phyloP scores from a whole-genome alignment of 2,888 invertebrate species.

The Stegana nigrithorax region DNA sequence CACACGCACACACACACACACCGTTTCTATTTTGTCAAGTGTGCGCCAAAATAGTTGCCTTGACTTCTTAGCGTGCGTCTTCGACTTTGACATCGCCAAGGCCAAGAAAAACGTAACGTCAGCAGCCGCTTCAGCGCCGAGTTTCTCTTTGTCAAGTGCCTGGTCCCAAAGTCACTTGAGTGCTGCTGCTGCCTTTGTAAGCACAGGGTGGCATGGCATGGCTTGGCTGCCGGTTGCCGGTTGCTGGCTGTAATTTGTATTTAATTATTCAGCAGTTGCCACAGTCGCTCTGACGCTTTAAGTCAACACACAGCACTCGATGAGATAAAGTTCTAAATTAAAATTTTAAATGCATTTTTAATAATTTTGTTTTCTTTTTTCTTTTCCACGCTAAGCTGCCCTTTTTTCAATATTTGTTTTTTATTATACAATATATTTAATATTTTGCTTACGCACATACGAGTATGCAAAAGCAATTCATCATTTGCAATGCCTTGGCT shows the following conservation, averaged over 20 bases:
- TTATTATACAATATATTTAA: too few relatives aligned
- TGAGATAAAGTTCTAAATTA: slow-evolving; percentile 36
- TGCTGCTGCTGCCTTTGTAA: slow-evolving; percentile 7
- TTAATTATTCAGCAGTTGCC: slow-evolving; percentile 1
- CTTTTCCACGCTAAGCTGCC: slow-evolving; percentile 19
- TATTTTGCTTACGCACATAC: background rate
- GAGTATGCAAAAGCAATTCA: slow-evolving; percentile 4
- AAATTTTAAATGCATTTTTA: slow-evolving; percentile 55
- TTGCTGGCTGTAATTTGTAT: background rate
- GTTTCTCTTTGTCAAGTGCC: background rate
- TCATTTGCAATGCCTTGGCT: background rate
- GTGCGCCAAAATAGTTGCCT: slow-evolving; percentile 2
- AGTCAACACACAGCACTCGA: background rate
- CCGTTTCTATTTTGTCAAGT: background rate
- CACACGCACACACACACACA: background rate
- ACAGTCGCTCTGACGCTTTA: background rate
- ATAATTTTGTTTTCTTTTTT: slow-evolving; percentile 28
- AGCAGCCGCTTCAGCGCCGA: background rate
- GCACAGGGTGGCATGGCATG: too few relatives aligned
- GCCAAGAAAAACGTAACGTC: too few relatives aligned
- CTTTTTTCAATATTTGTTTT: background rate
- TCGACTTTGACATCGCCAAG: background rate
- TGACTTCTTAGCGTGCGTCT: background rate
- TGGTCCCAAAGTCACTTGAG: slow-evolving; percentile 15
- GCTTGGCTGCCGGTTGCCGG: background rate